These are phyloP conservation scores for Sebastes hubbsi DNA, from an alignment of 2,797 vertebrate species.

Conservation along the genomic window DNA sequence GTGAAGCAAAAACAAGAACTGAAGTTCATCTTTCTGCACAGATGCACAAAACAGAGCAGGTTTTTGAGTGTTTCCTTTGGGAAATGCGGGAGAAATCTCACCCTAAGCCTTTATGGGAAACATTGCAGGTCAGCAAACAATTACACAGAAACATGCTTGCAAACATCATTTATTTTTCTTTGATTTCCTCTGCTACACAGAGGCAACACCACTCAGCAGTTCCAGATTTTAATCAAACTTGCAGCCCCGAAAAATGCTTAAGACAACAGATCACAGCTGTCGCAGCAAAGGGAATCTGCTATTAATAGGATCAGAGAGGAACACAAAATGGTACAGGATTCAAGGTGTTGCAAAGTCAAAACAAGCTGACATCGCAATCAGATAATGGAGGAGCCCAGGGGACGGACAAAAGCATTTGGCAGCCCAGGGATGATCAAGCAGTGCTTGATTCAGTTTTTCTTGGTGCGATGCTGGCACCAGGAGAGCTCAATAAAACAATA, in stretches of 20 bases:
- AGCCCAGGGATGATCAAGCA: background rate
- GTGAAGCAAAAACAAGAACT: conserved; percentile 34
- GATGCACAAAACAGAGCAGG: background rate
- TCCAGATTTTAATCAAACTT: conserved; percentile 42
- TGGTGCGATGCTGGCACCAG: conserved; percentile 3
- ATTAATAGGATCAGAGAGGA: conserved; percentile 32
- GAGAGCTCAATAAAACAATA: background rate
- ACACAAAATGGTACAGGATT: conserved; percentile 6
- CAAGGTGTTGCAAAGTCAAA: conserved; percentile 48
- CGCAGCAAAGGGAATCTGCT: background rate
- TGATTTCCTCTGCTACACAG: background rate
- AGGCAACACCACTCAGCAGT: conserved; percentile 8
- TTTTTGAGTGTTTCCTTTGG: background rate
- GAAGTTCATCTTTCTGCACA: conserved; percentile 37
- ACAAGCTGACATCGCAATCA: conserved; percentile 21
- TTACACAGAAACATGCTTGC: conserved; percentile 9
- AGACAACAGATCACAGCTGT: conserved; percentile 28
- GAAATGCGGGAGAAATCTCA: conserved; percentile 8
- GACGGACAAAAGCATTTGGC: conserved; percentile 17
- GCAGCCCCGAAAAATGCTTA: conserved; percentile 12
- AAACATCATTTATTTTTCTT: background rate
- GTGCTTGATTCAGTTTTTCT: conserved; percentile 20
- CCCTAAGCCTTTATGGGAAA: background rate
- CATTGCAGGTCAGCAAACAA: conserved; percentile 11
- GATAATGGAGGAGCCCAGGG: conserved; percentile 19